phyloP scores from a whole-genome alignment of 2,888 invertebrate species.

The Serripes groenlandicus region DNA sequence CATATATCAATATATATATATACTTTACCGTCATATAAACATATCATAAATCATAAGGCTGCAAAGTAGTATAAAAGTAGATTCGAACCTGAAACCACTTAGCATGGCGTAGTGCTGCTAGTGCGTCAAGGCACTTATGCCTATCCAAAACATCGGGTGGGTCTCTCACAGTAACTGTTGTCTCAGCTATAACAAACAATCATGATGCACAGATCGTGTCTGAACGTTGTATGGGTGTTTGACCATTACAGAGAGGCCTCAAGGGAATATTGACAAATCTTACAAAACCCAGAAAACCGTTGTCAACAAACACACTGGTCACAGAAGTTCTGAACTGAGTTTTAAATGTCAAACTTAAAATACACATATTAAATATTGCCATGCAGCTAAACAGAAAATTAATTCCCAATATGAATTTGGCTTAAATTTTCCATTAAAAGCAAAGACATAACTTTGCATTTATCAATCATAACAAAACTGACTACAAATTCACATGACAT shows the following conservation, averaged over 20 bases:
- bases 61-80: conserved; percentile 82
- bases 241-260: conserved; percentile 80
- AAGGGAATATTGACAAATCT: conserved; percentile 1
- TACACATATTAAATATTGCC: no score
- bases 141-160: conserved; percentile 98
- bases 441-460: no score
- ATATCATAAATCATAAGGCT: conserved; percentile 77
- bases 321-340: conserved; percentile 1
- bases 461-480: no score
- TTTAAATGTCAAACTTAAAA: no score
- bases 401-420: no score
- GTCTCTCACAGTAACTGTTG: conserved; percentile 89
- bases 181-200: conserved; percentile 74
- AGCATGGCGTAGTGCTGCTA: conserved; percentile 99
- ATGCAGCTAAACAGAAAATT: no score
- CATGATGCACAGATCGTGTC: conserved; percentile 68
- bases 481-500: no score
- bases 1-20: conserved; percentile 8
- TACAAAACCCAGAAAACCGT: background rate
- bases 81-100: conserved; percentile 99
- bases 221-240: conserved; percentile 84
- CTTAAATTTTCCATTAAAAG: no score
- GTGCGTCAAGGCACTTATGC: conserved; percentile 99
- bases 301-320: conserved; percentile 1
- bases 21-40: conserved; percentile 19